Percentiles rank a stretch among this genome's conserved stretches.
These are phyloP conservation scores for Hedychridium roseum DNA, from an alignment of 2,888 invertebrate species.

Conservation along the genomic window DNA sequence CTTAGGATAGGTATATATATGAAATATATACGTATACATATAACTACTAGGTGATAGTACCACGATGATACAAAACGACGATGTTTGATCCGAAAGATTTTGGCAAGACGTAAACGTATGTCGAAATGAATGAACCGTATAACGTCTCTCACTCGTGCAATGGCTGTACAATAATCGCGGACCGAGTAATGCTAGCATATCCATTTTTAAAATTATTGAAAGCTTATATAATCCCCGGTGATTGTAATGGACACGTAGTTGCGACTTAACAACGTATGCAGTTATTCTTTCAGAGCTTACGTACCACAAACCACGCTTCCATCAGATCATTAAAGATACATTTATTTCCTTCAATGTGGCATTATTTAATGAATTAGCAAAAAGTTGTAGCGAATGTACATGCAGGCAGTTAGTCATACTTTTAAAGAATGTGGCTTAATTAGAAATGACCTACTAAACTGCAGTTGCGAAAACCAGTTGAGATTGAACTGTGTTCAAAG, in stretches of 20 bases:
- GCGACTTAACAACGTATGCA: no score
- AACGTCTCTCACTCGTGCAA: conserved; percentile 31
- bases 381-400: no score
- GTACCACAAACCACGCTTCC: no score
- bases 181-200: conserved; percentile 49
- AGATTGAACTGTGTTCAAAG: no score
- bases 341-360: no score
- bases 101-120: conserved; percentile 23
- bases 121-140: conserved; percentile 16
- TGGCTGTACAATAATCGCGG: conserved; percentile 50
- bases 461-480: no score
- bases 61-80: conserved; percentile 31
- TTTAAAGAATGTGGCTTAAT: no score
- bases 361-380: no score
- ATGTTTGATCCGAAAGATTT: conserved; percentile 33
- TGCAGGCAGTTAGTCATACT: no score
- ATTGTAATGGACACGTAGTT: conserved; percentile 21
- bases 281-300: no score
- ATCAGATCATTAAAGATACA: no score
- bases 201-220: conserved; percentile 39
- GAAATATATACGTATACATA: conserved; percentile 14
- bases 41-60: conserved; percentile 44
- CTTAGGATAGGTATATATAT: conserved; percentile 43
- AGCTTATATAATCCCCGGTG: conserved; percentile 31
- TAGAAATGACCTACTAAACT: no score